Base-by-base conservation (phyloP, 2,113 vertebrate genomes). In the Cavia porcellus region DNA sequence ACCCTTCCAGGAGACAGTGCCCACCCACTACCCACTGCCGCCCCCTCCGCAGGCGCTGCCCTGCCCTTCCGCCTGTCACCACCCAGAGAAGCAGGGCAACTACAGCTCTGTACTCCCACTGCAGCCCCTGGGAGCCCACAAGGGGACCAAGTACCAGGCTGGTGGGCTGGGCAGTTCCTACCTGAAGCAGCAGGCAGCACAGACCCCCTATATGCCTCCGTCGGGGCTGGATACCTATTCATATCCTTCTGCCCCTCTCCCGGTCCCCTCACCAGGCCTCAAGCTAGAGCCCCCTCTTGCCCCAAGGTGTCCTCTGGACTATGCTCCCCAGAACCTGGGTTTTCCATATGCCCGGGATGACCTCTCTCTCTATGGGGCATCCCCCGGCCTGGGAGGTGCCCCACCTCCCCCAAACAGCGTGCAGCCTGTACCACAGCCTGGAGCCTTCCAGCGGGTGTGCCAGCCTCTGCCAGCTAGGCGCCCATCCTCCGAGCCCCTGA, bases 31-130 rank as follows among this genome's bases (percentile, higher is more conserved):
- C 97, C 98, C 98, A 0, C 98, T 98, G 35, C 94, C 98, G 35
- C 96, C 98, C 32, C 98, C 98, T 59, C 98, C 98, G 57, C 98
- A 98, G 59, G 86, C 97, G 61, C 97, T 99, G 96, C 98, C 99
- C 59, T 99, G 98, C 90, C 95, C 99, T 22, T 98, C 99, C 91
- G 98, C 98, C 90, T 98, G 98, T 91, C 91, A 95, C 45, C 98
- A 99, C 91, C 97, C 98, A 15, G 98, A 99, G 86, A 99, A 98
- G 35, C 96, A 79, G 0, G 94, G 82, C 0, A 1, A 62, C 1
- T 38, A 92, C 0, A 10, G 84, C 2, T 5, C 98, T 1, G 86
- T 95, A 15, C 96, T 96, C 15, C 90, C 97, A 0, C 28, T 96
- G 35, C 98, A 98, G 2, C 75, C 98, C 61, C 61, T 96, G 0